Percentiles rank a stretch among this genome's conserved stretches.
These are phyloP conservation scores for Heliocidaris erythrogramma DNA, from an alignment of 35 echinoderm and acorn worm species.

Conservation along the genomic window DNA sequence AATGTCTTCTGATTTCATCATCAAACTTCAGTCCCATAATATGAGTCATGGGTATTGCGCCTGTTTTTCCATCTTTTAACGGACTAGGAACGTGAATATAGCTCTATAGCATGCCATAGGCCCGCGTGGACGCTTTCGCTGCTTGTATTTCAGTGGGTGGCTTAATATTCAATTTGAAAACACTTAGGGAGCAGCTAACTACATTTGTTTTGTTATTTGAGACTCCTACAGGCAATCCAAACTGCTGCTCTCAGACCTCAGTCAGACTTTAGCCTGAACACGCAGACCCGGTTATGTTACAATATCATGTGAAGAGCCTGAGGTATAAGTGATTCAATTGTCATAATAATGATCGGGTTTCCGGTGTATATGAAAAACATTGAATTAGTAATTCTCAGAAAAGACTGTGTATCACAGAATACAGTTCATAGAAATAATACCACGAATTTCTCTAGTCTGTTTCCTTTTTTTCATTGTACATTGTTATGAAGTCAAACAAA, in stretches of 20 bases:
- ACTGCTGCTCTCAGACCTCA: background rate
- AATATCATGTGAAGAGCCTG: background rate
- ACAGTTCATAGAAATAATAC: too few relatives aligned
- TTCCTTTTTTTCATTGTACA: too few relatives aligned
- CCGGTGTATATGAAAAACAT: background rate
- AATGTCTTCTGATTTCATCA: background rate
- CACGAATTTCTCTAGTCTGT: too few relatives aligned
- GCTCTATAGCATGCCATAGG: background rate
- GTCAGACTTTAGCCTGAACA: background rate
- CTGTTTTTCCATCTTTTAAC: background rate
- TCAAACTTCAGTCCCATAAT: background rate
- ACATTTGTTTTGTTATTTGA: slow-evolving; percentile 47
- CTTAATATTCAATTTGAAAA: slow-evolving; percentile 43
- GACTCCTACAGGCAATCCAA: slow-evolving; percentile 5
- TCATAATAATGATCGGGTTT: background rate
- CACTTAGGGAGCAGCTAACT: slow-evolving; percentile 25
- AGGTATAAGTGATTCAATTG: background rate
- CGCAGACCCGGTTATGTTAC: background rate
- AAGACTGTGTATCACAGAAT: too few relatives aligned
- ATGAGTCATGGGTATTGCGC: background rate
- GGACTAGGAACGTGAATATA: background rate
- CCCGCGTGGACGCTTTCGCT: background rate
- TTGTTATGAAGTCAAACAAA: too few relatives aligned
- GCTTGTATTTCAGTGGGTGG: background rate
- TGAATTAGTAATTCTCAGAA: too few relatives aligned